Evolutionary conservation across 2,113 vertebrate genomes (phyloP).

Genomic region (Protobothrops mucrosquamatus): DNA sequence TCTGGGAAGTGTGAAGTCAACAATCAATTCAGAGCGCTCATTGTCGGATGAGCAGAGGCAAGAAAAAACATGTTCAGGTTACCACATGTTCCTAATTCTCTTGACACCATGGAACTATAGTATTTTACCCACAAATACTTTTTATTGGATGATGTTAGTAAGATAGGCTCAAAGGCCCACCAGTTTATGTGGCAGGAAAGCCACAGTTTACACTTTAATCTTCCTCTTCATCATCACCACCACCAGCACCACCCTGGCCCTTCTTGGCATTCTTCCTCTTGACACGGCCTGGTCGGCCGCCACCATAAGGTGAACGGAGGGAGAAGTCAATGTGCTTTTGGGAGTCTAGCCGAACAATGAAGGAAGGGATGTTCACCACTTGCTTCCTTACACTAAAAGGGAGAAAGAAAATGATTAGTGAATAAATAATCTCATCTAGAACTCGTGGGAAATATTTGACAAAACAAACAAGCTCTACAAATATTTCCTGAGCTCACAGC

Average conservation of each 20-base stretch:
- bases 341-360: slow-evolving; percentile 90
- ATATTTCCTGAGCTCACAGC: background rate
- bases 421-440: background rate
- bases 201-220: slow-evolving; percentile 71
- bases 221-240: slow-evolving; percentile 87
- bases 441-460: background rate
- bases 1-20: background rate
- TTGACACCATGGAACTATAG: background rate
- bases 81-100: background rate
- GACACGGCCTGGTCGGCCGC: slow-evolving; percentile 86
- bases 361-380: slow-evolving; percentile 94
- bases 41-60: background rate
- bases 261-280: slow-evolving; percentile 97
- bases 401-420: background rate
- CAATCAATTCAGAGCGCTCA: background rate
- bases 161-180: slow-evolving; percentile 1
- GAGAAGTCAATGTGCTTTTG: slow-evolving; percentile 97
- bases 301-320: slow-evolving; percentile 86
- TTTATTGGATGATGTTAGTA: slow-evolving; percentile 8
- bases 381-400: slow-evolving; percentile 85
- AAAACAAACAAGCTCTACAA: background rate
- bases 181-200: background rate
- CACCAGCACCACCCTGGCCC: slow-evolving; percentile 84
- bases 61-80: background rate
- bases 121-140: background rate